These are phyloP conservation scores for Athrips mouffetella DNA, from an alignment of 2,888 invertebrate species.

Conservation along the genomic window DNA sequence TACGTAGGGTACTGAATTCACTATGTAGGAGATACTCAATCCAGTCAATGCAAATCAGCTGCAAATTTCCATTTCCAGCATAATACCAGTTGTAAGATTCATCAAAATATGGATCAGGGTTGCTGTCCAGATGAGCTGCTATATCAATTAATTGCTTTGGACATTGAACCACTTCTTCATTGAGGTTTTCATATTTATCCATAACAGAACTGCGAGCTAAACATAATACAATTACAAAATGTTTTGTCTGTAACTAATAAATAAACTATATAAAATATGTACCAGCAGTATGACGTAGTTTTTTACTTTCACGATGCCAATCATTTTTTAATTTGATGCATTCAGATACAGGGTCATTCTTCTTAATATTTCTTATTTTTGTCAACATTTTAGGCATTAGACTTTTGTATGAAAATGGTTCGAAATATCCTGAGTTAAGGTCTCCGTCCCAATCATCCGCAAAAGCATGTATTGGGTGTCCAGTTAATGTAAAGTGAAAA, in stretches of 20 bases:
- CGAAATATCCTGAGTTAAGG: constrained; percentile 51
- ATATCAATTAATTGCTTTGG: constrained; percentile 54
- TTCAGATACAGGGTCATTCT: constrained; percentile 52
- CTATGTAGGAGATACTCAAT: constrained; percentile 57
- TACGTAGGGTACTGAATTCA: constrained; percentile 55
- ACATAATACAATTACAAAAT: constrained; percentile 7
- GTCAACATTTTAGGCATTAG: constrained; percentile 55
- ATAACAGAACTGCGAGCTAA: constrained; percentile 26
- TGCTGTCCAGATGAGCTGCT: constrained; percentile 51
- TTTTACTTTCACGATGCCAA: constrained; percentile 38
- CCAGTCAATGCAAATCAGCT: constrained; percentile 42
- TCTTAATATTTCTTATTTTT: constrained; percentile 35
- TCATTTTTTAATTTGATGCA: constrained; percentile 45
- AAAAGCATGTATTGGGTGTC: constrained; percentile 50
- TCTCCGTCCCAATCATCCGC: constrained; percentile 60
- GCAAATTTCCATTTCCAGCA: constrained; percentile 62
- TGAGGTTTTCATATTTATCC: constrained; percentile 39
- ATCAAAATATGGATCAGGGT: constrained; percentile 61
- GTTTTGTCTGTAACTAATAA: background rate
- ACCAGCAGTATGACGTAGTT: constrained; percentile 34
- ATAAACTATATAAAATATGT: constrained; percentile 25
- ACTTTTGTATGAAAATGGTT: constrained; percentile 53
- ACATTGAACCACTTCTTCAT: constrained; percentile 56
- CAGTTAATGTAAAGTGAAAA: constrained; percentile 43
- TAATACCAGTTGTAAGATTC: constrained; percentile 69